A percentile compares a stretch with the other conserved stretches of the same genome.
Conservation (phyloP, 2,888 invertebrate species). For the Temnothorax rugatulus region DNA sequence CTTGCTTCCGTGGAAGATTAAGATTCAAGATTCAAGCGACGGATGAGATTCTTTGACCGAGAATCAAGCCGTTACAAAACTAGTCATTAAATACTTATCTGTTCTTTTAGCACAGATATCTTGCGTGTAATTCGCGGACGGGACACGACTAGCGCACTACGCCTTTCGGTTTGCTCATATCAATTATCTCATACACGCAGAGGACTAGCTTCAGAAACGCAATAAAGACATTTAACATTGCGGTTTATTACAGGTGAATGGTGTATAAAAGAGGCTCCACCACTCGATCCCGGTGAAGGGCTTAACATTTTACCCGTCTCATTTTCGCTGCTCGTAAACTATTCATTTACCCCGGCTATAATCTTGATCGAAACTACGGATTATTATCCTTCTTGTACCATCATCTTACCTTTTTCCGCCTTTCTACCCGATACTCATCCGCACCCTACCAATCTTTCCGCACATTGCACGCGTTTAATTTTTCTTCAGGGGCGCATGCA, state of each 20-base stretch:
- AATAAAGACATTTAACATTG: constrained; percentile 79
- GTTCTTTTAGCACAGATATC: constrained; percentile 72
- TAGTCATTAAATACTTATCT: constrained; percentile 76
- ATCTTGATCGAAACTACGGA: constrained; percentile 84
- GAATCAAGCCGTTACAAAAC: constrained; percentile 75
- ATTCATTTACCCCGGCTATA: constrained; percentile 86
- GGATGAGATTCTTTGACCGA: constrained; percentile 59
- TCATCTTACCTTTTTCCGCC: constrained; percentile 68
- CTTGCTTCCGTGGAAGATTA: constrained; percentile 50
- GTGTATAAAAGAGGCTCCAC: constrained; percentile 76
- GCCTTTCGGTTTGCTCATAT: constrained; percentile 75
- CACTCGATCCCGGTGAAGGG: constrained; percentile 70
- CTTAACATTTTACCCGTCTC: constrained; percentile 84
- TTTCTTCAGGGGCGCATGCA: constrained; percentile 62
- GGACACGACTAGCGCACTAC: constrained; percentile 62
- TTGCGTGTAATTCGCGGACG: constrained; percentile 75
- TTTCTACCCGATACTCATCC: constrained; percentile 48
- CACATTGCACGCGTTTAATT: constrained; percentile 72
- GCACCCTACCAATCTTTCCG: constrained; percentile 68
- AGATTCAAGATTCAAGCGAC: constrained; percentile 43
- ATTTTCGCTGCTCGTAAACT: constrained; percentile 86
- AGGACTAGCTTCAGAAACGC: constrained; percentile 73
- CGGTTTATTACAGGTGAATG: constrained; percentile 73
- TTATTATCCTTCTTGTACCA: constrained; percentile 83
- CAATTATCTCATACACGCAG: constrained; percentile 75